These are phyloP conservation scores for Cecidostiba fungosa DNA, from an alignment of 2,888 invertebrate genomes.

Conservation along the genomic window DNA sequence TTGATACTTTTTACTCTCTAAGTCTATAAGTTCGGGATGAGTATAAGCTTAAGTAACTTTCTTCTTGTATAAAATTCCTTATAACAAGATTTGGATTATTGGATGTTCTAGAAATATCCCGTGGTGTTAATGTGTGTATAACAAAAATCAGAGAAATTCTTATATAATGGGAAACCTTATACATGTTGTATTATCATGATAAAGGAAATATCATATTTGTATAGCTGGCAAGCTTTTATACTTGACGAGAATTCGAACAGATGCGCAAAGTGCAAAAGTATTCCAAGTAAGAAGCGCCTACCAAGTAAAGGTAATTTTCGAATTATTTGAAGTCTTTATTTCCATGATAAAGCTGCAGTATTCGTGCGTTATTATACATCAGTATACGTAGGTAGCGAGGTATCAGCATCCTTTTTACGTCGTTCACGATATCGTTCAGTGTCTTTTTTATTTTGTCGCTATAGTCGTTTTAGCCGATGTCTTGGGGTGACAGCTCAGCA, in stretches of 20 bases:
- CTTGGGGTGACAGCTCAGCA: not conserved
- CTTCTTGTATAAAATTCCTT: not conserved
- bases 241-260: no score
- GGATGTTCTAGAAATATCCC: no score
- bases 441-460: not conserved
- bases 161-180: no score
- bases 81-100: not conserved
- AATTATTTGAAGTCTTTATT: constrained; percentile 25
- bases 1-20: not conserved
- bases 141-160: no score
- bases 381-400: no score
- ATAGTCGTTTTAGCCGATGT: not conserved
- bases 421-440: not conserved
- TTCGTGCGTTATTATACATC: no score
- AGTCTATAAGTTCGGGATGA: not conserved
- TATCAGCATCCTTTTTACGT: not conserved
- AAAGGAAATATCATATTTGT: no score
- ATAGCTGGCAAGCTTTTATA: no score
- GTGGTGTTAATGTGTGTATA: not conserved
- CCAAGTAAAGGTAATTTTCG: not conserved
- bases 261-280: not conserved
- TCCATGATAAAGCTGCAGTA: not conserved
- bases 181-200: no score
- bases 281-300: not conserved
- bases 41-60: not conserved